These are phyloP conservation scores for Drosophila imparisetae DNA, from an alignment of 2,888 invertebrate genomes.

Conservation along the genomic window DNA sequence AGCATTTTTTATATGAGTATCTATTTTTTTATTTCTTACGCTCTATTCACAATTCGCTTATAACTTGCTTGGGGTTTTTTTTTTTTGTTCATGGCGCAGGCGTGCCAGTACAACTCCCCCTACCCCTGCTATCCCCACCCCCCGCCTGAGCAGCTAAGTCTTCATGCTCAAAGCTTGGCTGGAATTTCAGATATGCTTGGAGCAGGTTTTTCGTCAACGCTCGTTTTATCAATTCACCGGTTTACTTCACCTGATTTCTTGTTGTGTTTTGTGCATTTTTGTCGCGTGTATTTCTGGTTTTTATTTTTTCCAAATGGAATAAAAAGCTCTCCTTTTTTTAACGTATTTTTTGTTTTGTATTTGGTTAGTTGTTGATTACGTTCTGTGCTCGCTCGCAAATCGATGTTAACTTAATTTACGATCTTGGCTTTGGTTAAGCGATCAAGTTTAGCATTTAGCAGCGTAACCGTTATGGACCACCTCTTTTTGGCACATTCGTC, in stretches of 20 bases:
- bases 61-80: conserved; percentile 53
- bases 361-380: conserved; percentile 10
- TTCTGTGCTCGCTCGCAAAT: conserved; percentile 27
- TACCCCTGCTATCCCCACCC: not conserved
- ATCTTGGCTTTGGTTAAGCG: conserved; percentile 42
- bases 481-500: conserved; percentile 55
- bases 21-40: conserved; percentile 26
- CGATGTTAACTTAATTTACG: conserved; percentile 74
- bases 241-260: conserved; percentile 75
- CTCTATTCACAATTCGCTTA: conserved; percentile 58
- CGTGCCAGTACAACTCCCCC: conserved; percentile 36
- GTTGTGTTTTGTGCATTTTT: conserved; percentile 70
- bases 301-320: not conserved
- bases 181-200: conserved; percentile 72
- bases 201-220: conserved; percentile 72
- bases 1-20: conserved; percentile 26
- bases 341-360: not conserved
- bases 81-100: conserved; percentile 41
- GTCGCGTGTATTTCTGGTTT: conserved; percentile 77
- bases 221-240: conserved; percentile 71
- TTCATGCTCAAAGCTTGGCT: conserved; percentile 35
- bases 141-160: not conserved
- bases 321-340: conserved; percentile 5
- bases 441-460: conserved; percentile 63
- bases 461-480: conserved; percentile 28